Base-by-base conservation (phyloP, 1,140 invertebrate species). In the Bombyx mori region DNA sequence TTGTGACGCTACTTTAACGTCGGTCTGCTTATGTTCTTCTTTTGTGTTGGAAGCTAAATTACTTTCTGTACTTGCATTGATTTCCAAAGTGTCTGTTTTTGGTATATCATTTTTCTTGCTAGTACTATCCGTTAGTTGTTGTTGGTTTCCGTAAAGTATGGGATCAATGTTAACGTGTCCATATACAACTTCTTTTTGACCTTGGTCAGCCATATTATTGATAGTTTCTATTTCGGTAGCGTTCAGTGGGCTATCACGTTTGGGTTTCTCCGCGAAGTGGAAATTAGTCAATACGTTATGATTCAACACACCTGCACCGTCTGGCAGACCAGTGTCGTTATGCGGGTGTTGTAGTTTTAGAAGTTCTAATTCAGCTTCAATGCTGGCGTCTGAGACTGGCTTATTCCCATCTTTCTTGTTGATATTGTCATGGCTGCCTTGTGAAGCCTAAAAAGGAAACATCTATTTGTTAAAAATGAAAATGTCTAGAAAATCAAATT, bases 321-420 rank as follows among this genome's bases (percentile, higher is more conserved):
- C 62, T 12, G 63, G 48, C 42, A 66, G 56, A 56, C 56, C 58
- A 47, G 72, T 71, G n/a, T 73, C 60, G 60, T 86, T 80, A 8
- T 72, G 57, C 56, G 70, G 60, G 10, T 66, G 62, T 69, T 81
- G 77, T 45, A 85, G 69, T 70, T 84, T 85, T 47, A 87, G 65
- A 8, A 87, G 63, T 69, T 87, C 84, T 62, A 85, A 59, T 72
- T 87, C 84, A 61, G 83, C 83, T 73, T 83, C 80, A 60, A 86
- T 73, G 58, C 74, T 75, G 10, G 70, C 63, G 54, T 75, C 81
- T 49, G 60, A 66, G 26, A 68, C 58, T 61, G 58, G 57, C 56
- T 58, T 61, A 51, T 64, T 73, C 10, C 73, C 67, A 35, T 73
- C 75, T 69, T 84, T 86, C 58, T 86, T 86, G 65, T 82, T 70